Evolutionary conservation across 2,888 invertebrate genomes (phyloP).

Genomic region (Chirona hameri): DNA sequence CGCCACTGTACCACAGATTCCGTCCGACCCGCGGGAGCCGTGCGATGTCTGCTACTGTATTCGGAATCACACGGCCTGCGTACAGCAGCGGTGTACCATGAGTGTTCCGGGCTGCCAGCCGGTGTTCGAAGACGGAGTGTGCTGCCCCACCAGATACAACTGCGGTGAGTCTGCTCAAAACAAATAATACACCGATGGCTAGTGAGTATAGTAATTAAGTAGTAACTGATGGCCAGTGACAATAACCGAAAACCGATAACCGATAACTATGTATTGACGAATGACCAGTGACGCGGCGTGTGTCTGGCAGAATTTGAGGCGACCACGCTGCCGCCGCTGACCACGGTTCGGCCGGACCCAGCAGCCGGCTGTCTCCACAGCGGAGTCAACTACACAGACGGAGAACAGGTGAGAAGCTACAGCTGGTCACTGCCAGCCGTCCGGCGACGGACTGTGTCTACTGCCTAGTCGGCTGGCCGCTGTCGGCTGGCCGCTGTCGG

Average conservation of each 20-base stretch:
- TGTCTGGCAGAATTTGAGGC: not conserved
- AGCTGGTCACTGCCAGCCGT: not conserved
- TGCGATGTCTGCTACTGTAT: slow-evolving; percentile 95
- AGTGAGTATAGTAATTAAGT: too few relatives aligned
- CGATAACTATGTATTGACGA: too few relatives aligned
- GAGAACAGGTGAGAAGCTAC: not conserved
- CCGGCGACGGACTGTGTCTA: too few relatives aligned
- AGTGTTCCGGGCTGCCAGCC: slow-evolving; percentile 80
- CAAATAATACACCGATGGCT: too few relatives aligned
- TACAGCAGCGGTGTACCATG: slow-evolving; percentile 91
- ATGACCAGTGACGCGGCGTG: not conserved
- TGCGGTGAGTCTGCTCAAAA: slow-evolving; percentile 66
- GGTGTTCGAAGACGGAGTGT: slow-evolving; percentile 82
- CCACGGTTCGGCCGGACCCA: not conserved
- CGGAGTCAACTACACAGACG: not conserved
- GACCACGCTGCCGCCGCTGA: not conserved
- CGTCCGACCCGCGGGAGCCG: slow-evolving; percentile 77
- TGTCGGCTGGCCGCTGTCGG: too few relatives aligned
- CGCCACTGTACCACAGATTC: slow-evolving; percentile 54
- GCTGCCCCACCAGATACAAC: slow-evolving; percentile 88
- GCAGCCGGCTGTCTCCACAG: not conserved
- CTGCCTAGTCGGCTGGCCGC: too few relatives aligned
- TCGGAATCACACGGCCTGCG: slow-evolving; percentile 85
- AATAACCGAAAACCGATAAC: too few relatives aligned
- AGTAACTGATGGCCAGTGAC: too few relatives aligned